Base-by-base conservation (phyloP, 2,888 invertebrate species). In the Chorisops tibialis region DNA sequence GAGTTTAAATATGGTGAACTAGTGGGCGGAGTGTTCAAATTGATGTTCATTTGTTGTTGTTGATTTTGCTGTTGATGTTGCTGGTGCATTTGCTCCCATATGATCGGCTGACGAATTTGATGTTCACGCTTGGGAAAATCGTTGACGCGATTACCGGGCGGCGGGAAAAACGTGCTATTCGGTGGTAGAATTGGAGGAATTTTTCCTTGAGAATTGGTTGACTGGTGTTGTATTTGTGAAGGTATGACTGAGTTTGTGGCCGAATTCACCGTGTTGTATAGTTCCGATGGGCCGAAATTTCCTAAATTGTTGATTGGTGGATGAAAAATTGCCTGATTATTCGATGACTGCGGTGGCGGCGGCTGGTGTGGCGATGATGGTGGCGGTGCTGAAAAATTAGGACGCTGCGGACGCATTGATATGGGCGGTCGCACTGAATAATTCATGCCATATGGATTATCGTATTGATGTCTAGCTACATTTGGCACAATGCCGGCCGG, bases 211-310 rank as follows among this genome's bases (percentile, higher is more conserved):
- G 54, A 18, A 39, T 58, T 58, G 43, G 3, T 18, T 9, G 30
- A 35, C 12, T 51, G 45, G 22, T 38, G 56, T 11, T 49, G 6
- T 16, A 48, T 35, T 38, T 35, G 52, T 48, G 62, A 56, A 14
- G 38, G 56, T 38, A 61, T 60, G 9, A 56, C 59, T 4, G 56
- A 24, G 24, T 41, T 48, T 7, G 30, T 21, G 6, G 52, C 54
- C 4, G 54, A 39, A 30, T 54, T 54, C 9, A 38, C 24, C 5
- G 35, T n/a, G 19, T 51, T 51, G 19, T 67, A 69, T 4, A 67
- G 56, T 21, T 68, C 69, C 1, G 68, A 65, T 24, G 68, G 65
- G 2, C 63, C 66, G 54, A 64, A 69, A 24, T 64, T 69, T 45
- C 63, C 61, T 22, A 65, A 35, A 38, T 45, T 64, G 24, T 61